Base-by-base conservation (phyloP, 2,888 invertebrate species). In the Pseudanteris insignis region DNA sequence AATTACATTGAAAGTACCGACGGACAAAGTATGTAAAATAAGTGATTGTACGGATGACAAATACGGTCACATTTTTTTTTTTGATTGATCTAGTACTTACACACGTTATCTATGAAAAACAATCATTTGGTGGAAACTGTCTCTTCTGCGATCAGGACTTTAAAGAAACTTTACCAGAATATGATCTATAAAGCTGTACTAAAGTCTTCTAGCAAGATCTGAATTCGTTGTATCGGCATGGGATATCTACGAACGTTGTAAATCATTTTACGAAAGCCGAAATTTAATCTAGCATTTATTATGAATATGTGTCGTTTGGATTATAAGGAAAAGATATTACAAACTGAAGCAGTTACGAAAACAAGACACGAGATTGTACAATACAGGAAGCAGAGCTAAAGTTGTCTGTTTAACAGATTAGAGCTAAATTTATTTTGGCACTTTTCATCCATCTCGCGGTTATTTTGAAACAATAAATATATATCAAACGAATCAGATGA, bases 361-460 rank as follows among this genome's bases (percentile, higher is more conserved):
- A 57, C 57, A 48, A 57, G 43, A 48, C 26, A n/a, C 37, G 44
- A 18, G 48, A 44, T 58, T 50, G 37, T 51, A 40, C 38, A 58
- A 51, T 41, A 29, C 51, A 46, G 48, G 47, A 48, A 60, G 37
- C 43, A 37, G 21, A 12, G 30, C 37, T 48, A 38, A 53, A 48
- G 37, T 48, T 48, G 60, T 60, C 60, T 53, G 54, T 60, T 60
- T 60, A 54, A 54, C 60, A 60, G 54, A 60, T 54, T 54, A 38
- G 54, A 48, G 29, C 37, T 6, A 11, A 60, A 60, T 60, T 54
- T 54, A 60, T 60, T 48, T 53, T 60, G 60, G 60, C 60, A 53
- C 47, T 48, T 60, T 60, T 60, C 53, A 53, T 47, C 13, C 24
- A 53, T 53, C 38, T 40, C 51, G 32, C n/a, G 36, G 33, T 18